Conservation (phyloP, 2,888 invertebrate genomes). For the Cantharis rufa region DNA sequence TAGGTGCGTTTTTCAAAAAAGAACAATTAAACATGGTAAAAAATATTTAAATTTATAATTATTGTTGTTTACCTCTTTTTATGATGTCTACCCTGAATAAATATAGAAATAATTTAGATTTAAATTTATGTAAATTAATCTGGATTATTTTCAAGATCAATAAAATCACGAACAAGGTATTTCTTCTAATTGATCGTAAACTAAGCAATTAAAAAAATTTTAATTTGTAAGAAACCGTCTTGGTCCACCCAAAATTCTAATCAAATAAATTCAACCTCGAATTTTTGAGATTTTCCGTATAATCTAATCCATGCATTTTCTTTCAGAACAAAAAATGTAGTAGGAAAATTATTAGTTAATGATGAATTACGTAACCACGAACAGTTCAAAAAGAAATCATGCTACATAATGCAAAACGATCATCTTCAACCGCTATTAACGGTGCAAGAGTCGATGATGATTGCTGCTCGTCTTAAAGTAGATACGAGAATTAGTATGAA, state of each 20-base stretch:
- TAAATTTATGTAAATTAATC: background rate
- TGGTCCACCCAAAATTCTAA: too few species aligned
- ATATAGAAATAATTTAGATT: background rate
- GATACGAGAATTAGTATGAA: constrained; percentile 64
- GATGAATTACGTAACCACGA: constrained; percentile 68
- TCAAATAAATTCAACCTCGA: too few species aligned
- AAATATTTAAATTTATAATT: too few species aligned
- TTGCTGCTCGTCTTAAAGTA: constrained; percentile 87
- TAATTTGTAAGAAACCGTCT: too few species aligned
- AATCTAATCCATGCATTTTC: constrained; percentile 16
- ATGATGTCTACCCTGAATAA: too few species aligned
- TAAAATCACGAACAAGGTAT: background rate
- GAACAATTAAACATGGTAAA: background rate
- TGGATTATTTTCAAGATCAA: background rate
- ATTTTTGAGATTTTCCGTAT: background rate
- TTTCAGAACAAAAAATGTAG: constrained; percentile 57
- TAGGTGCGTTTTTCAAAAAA: background rate
- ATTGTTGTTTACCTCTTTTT: too few species aligned
- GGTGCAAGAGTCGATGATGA: constrained; percentile 81
- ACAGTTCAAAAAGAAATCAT: constrained; percentile 73
- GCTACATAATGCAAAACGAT: constrained; percentile 91
- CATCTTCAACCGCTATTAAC: constrained; percentile 81
- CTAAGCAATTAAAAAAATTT: too few species aligned
- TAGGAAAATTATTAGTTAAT: constrained; percentile 75
- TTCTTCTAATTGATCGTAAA: too few species aligned